These are phyloP conservation scores for Phrynocephalus guinanensis DNA, from an alignment of 2,797 vertebrate genomes.

Conservation along the genomic window DNA sequence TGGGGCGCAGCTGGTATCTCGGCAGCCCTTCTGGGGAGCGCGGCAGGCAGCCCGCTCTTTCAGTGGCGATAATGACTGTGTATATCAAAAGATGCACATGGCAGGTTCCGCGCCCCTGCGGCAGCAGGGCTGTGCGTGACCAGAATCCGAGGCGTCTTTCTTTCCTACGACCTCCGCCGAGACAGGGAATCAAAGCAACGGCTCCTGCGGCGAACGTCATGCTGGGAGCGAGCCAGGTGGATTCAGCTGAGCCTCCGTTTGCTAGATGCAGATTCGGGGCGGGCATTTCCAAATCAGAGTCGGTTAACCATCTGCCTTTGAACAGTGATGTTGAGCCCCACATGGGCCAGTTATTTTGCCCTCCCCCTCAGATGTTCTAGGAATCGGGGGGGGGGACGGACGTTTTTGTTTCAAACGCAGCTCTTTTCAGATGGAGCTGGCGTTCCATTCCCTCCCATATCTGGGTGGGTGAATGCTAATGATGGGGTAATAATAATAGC, in stretches of 20 bases:
- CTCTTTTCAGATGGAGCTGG: too few species aligned
- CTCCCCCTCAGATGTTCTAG: not conserved
- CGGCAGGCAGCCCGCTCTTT: not conserved
- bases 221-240: not conserved
- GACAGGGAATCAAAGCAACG: too few species aligned
- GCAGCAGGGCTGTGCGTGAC: conserved; percentile 8
- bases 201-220: not conserved
- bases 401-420: not conserved
- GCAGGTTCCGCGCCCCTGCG: not conserved
- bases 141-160: not conserved
- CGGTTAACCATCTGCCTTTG: not conserved
- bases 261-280: not conserved
- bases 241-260: not conserved
- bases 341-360: too few species aligned
- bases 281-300: too few species aligned
- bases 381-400: not conserved
- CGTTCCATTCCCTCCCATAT: not conserved
- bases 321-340: too few species aligned
- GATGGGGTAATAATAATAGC: too few species aligned
- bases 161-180: not conserved
- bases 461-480: too few species aligned
- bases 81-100: not conserved
- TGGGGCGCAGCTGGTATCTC: not conserved
- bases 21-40: not conserved
- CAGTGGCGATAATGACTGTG: not conserved